Percentiles rank a stretch among this genome's conserved stretches.
Conservation (phyloP, 2,888 invertebrate species). For the Drosophila prostipennis region DNA sequence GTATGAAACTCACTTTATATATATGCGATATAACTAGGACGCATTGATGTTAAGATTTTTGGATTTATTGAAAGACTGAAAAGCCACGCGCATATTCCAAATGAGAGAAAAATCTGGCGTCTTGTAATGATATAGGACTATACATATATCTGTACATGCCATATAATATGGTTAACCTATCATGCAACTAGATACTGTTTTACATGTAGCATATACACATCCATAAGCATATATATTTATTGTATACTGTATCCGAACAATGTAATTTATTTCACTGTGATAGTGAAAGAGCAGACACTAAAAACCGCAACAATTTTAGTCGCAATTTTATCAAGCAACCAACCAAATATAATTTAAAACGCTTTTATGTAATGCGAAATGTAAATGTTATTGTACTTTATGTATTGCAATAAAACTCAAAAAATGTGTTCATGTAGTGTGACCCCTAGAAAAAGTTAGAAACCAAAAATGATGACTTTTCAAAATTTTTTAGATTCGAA, state of each 20-base stretch:
- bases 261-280: conserved; percentile 72
- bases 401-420: conserved; percentile 69
- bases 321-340: conserved; percentile 46
- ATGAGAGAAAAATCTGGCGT: conserved; percentile 53
- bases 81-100: conserved; percentile 65
- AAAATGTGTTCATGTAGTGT: conserved; percentile 72
- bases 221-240: conserved; percentile 30
- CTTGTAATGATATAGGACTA: conserved; percentile 57
- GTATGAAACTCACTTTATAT: conserved; percentile 13
- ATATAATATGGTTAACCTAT: conserved; percentile 49
- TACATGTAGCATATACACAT: conserved; percentile 34
- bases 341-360: conserved; percentile 42
- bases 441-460: conserved; percentile 25
- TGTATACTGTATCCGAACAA: conserved; percentile 45
- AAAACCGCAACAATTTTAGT: conserved; percentile 58
- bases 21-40: conserved; percentile 17
- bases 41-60: conserved; percentile 58
- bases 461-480: neutral
- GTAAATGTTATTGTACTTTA: conserved; percentile 74
- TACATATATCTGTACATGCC: conserved; percentile 41
- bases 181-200: conserved; percentile 67
- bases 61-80: conserved; percentile 73
- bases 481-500: neutral
- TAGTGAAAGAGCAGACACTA: conserved; percentile 62
- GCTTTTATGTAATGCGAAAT: conserved; percentile 68